Base-by-base conservation (phyloP, 2,888 invertebrate species). In the Coelopa pilipes region DNA sequence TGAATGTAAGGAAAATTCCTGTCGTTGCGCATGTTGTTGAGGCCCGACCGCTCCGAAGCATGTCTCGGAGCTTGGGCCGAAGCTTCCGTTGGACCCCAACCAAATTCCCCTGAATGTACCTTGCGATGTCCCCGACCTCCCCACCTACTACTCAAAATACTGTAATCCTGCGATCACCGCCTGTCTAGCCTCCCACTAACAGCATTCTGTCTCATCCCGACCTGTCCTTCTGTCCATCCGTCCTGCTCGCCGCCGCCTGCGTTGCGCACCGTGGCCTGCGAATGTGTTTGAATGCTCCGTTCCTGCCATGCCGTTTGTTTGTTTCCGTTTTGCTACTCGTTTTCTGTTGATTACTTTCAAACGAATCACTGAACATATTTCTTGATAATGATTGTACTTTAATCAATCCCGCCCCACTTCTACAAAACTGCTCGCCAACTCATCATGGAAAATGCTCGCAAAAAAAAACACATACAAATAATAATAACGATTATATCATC, bases 341-440 rank as follows among this genome's bases (percentile, higher is more conserved):
- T 74, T 71, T 73, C 70, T 12, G 67, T 73, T n/a, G 70, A 74
- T 72, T 55, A 63, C 66, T 63, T 65, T 73, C 67, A 67, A 81
- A 80, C 34, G 34, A 82, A 79, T 82, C 83, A 82, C 84, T 78
- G 75, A 34, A 34, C 34, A 77, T 81, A 81, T 82, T 83, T 82
- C 82, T 82, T 83, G 81, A 81, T 81, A 83, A 80, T 82, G 81
- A 84, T 83, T 84, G 82, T 80, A 80, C 79, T 81, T 79, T 80
- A 79, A 78, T 77, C 79, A 79, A 80, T 78, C 75, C 76, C 74
- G 46, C 69, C 76, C 76, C 75, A 70, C 76, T 76, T 47, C 74
- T 74, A 63, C 71, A 45, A 34, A 71, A 65, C 68, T 73, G 72
- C 76, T 76, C 82, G 82, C 82, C 84, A 81, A 84, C 83, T 81